Conservation (phyloP, 2,113 vertebrate species). For the Scalopus aquaticus region DNA sequence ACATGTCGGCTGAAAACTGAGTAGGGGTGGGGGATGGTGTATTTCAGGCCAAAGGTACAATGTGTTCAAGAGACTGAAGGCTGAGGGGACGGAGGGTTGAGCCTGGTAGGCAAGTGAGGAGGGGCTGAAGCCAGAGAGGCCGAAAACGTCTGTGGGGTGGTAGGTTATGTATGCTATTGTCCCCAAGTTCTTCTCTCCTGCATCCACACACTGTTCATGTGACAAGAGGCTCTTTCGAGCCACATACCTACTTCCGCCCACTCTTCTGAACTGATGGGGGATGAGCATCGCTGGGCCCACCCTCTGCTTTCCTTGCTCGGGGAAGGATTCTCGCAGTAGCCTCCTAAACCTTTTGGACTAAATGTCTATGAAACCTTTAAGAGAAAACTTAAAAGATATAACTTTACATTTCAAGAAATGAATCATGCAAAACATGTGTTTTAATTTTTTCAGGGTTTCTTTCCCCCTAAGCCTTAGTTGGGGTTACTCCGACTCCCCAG, state of each 20-base stretch:
- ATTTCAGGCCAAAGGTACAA: not conserved
- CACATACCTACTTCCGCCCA: fast-evolving
- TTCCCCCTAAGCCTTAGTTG: not conserved
- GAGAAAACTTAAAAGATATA: not conserved
- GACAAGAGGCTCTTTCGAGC: not conserved
- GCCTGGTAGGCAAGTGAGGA: not conserved
- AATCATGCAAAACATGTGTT: not conserved
- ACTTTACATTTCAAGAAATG: not conserved
- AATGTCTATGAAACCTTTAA: no score
- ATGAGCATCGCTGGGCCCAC: not conserved
- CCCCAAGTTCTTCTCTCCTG: not conserved
- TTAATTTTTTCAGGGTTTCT: not conserved
- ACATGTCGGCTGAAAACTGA: not conserved
- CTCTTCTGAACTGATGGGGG: not conserved
- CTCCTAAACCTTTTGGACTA: not conserved
- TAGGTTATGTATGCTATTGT: not conserved
- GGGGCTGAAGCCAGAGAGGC: not conserved
- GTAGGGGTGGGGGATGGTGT: not conserved
- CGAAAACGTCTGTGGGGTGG: not conserved
- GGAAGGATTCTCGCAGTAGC: not conserved
- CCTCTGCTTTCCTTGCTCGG: not conserved
- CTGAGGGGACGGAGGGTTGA: not conserved
- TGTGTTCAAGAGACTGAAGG: not conserved
- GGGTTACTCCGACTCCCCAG: not conserved
- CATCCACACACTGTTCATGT: not conserved